Evolutionary conservation across 2,888 invertebrate species (phyloP).

Genomic region (Melipona bicolor): DNA sequence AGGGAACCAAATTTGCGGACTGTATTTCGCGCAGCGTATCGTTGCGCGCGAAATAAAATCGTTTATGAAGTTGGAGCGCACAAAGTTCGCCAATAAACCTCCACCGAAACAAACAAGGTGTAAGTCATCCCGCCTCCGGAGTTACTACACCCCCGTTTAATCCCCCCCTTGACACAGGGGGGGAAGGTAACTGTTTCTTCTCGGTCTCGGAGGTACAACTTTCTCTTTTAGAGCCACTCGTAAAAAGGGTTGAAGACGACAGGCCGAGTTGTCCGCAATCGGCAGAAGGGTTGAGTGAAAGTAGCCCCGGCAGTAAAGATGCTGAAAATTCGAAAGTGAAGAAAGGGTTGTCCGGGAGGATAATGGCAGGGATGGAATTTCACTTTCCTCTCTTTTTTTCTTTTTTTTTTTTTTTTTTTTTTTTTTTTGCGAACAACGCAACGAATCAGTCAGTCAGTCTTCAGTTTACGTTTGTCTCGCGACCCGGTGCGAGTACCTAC

Average conservation of each 20-base stretch:
- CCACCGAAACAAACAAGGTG: slow-evolving; percentile 49
- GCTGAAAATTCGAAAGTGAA: slow-evolving; percentile 77
- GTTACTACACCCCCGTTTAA: background rate
- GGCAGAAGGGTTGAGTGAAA: slow-evolving; percentile 65
- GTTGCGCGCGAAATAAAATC: slow-evolving; percentile 50
- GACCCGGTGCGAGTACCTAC: slow-evolving; percentile 22
- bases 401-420: no score
- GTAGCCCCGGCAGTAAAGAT: slow-evolving; percentile 61
- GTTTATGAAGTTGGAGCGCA: slow-evolving; percentile 30
- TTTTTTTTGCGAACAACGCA: slow-evolving; percentile 32
- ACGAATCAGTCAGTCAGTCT: background rate
- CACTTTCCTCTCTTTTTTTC: slow-evolving; percentile 67
- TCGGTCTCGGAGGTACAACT: slow-evolving; percentile 36
- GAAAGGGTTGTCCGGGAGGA: slow-evolving; percentile 52
- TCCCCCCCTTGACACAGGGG: background rate
- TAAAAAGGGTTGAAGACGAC: slow-evolving; percentile 74
- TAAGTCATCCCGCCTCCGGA: slow-evolving; percentile 32
- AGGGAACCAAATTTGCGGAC: background rate
- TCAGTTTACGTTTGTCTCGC: slow-evolving; percentile 66
- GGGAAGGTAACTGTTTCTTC: slow-evolving; percentile 4
- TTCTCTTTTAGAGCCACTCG: slow-evolving; percentile 40
- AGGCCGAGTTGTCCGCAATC: slow-evolving; percentile 41
- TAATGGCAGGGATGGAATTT: slow-evolving; percentile 77
- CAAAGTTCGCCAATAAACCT: slow-evolving; percentile 56
- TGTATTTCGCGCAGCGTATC: background rate